Base-by-base conservation (phyloP, 1,140 invertebrate genomes). In the Dufourea novaeangliae region DNA sequence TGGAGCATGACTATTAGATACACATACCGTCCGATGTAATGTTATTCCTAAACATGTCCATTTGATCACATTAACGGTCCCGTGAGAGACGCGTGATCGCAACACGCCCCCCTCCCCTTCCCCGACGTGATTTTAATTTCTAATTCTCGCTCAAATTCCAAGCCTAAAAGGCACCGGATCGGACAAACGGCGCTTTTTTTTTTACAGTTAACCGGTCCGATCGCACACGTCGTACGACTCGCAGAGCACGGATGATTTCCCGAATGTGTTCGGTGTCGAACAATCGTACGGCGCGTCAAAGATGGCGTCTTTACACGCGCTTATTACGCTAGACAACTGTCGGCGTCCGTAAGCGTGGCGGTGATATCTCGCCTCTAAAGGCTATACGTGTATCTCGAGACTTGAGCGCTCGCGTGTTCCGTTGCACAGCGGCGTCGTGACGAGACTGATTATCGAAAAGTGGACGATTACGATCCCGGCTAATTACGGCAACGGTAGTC, bases 361-460 rank as follows among this genome's bases (percentile, higher is more conserved):
- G n/a, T n/a, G n/a, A n/a, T n/a, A n/a, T n/a, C n/a, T n/a, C n/a
- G n/a, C n/a, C n/a, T n/a, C n/a, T n/a, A n/a, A 11, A 2, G 10
- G 4, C 5, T 27, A 39, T 20, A 25, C 34, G n/a, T 37, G n/a
- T n/a, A n/a, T n/a, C n/a, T n/a, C n/a, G n/a, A n/a, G 17, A 34
- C 25, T 27, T 32, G 56, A 52, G 25, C 41, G 41, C 27, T 20
- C 12, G 50, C 27, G 56, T 80, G 68, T 71, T 74, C 66, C 72
- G 46, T 70, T 75, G 61, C 32, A 70, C 25, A 25, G 10, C 2
- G 12, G 32, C 22, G 25, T 64, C 72, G 27, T 39, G 67, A 67
- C 34, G 70, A 54, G 66, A 69, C n/a, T 20, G 68, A 78, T 67
- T 41, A 70, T 52, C 56, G 66, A 75, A 66, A 62, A 62, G 41